These are phyloP conservation scores for Mactromeris polynyma DNA, from an alignment of 2,888 invertebrate species.

Conservation along the genomic window DNA sequence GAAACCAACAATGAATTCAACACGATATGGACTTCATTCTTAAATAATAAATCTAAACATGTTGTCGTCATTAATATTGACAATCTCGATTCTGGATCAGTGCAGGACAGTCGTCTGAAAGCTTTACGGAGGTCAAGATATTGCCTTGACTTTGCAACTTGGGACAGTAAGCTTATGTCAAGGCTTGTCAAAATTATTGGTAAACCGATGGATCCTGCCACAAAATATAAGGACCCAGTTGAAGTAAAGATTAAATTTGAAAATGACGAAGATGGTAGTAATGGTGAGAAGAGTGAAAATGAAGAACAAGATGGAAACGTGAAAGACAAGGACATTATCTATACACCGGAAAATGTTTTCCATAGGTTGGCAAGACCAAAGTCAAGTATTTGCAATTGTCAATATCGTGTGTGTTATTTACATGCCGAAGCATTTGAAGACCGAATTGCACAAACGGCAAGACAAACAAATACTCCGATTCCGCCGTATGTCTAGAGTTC, in stretches of 20 bases:
- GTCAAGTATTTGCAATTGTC: background rate
- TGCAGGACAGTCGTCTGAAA: background rate
- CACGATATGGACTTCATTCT: conserved; percentile 5
- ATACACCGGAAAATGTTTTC: background rate
- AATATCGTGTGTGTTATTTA: conserved; percentile 7
- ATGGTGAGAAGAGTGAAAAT: no score
- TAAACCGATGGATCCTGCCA: background rate
- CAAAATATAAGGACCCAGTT: background rate
- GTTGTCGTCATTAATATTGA: conserved; percentile 4
- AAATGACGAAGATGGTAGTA: no score
- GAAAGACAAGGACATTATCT: no score
- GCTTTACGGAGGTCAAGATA: background rate
- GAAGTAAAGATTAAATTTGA: no score
- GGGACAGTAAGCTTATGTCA: background rate
- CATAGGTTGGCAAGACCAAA: background rate
- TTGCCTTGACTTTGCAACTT: background rate
- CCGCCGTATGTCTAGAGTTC: no score
- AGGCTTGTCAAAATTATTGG: background rate
- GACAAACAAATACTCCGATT: no score
- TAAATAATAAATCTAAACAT: background rate
- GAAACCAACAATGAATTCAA: background rate
- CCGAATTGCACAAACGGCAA: background rate
- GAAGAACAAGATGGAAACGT: background rate
- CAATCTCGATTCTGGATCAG: background rate
- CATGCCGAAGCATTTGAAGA: background rate